phyloP scores from a whole-genome alignment of 1,140 invertebrate genomes.

The Brachionus plicatilis region DNA sequence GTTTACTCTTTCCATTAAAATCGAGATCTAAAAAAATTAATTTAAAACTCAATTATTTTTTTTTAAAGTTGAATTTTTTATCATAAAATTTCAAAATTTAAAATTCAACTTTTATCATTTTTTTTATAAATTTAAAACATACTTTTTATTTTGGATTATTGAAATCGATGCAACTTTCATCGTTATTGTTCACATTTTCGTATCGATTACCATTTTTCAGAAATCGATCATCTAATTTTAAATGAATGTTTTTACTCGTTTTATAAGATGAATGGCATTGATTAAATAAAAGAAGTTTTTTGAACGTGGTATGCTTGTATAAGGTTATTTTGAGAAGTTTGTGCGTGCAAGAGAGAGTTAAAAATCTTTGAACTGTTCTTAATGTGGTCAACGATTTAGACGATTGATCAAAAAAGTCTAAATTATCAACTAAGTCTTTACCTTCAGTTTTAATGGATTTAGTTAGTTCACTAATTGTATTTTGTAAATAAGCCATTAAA shows the following conservation, averaged over 20 bases:
- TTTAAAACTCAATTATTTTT: no score
- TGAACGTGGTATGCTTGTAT: background rate
- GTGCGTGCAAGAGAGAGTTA: background rate
- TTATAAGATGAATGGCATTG: background rate
- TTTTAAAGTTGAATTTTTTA: background rate
- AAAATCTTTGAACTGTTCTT: background rate
- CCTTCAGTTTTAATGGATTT: background rate
- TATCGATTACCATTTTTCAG: background rate
- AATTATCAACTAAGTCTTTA: background rate
- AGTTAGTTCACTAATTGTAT: background rate
- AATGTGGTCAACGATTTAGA: background rate
- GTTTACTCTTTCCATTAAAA: background rate
- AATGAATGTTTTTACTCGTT: background rate
- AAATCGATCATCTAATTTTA: background rate
- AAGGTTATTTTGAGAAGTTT: background rate
- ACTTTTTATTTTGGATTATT: background rate
- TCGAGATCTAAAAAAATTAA: no score
- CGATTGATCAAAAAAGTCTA: background rate
- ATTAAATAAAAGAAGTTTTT: slow-evolving; percentile 6
- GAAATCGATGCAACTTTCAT: background rate
- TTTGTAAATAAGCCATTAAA: background rate
- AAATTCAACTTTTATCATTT: background rate
- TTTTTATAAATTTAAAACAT: background rate
- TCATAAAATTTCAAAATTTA: background rate
- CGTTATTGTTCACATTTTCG: background rate